Evolutionary conservation across 35 echinoderm and acorn worm genomes (phyloP).

Genomic region (Hemicentrotus pulcherrimus): DNA sequence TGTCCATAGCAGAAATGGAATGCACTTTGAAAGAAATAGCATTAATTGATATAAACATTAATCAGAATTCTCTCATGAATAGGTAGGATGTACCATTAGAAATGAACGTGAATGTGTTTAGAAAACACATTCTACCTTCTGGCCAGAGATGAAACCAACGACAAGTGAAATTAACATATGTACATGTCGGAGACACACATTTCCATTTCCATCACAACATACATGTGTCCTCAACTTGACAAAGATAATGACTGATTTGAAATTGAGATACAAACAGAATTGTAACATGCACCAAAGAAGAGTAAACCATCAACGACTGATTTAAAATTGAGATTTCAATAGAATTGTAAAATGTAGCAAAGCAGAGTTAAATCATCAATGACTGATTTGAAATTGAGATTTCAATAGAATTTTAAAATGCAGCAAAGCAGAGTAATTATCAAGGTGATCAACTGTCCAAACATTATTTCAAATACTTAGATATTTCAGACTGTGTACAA

Average conservation of each 20-base stretch:
- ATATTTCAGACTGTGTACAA: background rate
- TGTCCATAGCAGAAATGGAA: too few relatives aligned
- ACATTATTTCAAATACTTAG: background rate
- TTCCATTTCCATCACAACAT: too few relatives aligned
- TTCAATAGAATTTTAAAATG: background rate
- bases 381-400: background rate
- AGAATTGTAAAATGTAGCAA: background rate
- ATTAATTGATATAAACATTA: too few relatives aligned
- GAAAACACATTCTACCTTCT: too few relatives aligned
- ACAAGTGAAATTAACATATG: background rate
- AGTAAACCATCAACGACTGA: background rate
- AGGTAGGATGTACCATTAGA: too few relatives aligned
- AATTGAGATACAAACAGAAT: background rate
- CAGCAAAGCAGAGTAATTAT: background rate
- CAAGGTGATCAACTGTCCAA: background rate
- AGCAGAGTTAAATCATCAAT: too few relatives aligned
- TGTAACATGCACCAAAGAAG: background rate
- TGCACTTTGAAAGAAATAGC: too few relatives aligned
- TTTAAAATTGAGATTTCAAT: background rate
- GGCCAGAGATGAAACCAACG: background rate
- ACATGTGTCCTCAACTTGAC: background rate
- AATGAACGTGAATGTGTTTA: too few relatives aligned
- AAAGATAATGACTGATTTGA: background rate
- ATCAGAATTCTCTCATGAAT: too few relatives aligned
- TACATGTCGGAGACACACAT: background rate